Evolutionary conservation across 2,888 invertebrate species (phyloP).

Genomic region (Camponotus fellah): DNA sequence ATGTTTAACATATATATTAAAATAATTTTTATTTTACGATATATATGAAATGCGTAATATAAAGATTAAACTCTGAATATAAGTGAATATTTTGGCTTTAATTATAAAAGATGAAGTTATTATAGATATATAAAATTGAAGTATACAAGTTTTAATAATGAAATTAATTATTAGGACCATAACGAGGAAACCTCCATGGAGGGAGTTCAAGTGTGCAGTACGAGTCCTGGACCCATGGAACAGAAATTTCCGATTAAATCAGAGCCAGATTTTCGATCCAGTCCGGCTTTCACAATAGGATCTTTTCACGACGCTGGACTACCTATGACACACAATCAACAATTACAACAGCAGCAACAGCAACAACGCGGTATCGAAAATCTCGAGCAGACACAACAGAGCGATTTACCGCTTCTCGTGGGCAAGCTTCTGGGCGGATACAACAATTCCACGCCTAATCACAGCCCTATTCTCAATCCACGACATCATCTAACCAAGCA

Average conservation of each 20-base stretch:
- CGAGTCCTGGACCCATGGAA: constrained; percentile 83
- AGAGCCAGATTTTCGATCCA: constrained; percentile 84
- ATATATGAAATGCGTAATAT: not conserved
- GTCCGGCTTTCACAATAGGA: constrained; percentile 79
- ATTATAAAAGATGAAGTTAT: not conserved
- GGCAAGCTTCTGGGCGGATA: constrained; percentile 89
- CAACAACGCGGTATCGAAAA: constrained; percentile 80
- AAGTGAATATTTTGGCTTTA: not conserved
- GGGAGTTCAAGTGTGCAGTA: constrained; percentile 85
- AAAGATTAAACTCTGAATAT: not conserved
- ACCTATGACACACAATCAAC: constrained; percentile 81
- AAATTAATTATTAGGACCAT: constrained; percentile 77
- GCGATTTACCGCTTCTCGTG: constrained; percentile 87
- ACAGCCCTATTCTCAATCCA: constrained; percentile 89
- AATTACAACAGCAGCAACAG: constrained; percentile 79
- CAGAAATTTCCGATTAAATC: constrained; percentile 84
- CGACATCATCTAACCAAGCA: constrained; percentile 85
- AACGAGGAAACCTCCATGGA: constrained; percentile 87
- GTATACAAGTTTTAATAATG: not conserved
- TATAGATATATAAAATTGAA: not conserved
- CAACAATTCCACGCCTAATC: constrained; percentile 89
- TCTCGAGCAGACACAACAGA: constrained; percentile 82
- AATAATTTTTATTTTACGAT: constrained; percentile 5
- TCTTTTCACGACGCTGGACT: constrained; percentile 80
- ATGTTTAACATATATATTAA: not conserved